Evolutionary conservation across 2,797 vertebrate species (phyloP), one percentile per base, ranked within the genome.

Genomic region (Serranus cabrilla): DNA sequence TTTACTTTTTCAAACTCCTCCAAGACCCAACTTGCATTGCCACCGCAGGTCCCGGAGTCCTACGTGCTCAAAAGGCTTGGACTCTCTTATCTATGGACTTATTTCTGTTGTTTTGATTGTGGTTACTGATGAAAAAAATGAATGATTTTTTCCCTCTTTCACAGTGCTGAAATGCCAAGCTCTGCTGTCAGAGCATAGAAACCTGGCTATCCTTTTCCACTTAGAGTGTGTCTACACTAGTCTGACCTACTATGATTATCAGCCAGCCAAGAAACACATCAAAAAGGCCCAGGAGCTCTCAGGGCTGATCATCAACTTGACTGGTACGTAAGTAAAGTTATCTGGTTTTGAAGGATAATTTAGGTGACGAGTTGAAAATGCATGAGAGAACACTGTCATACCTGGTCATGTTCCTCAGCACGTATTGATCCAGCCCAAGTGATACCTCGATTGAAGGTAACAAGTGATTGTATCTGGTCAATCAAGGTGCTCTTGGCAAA

Each of bases 231-330:
- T 96, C 74, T 96, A 98, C 87, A 89, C 71, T 0, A 95, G 88
- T 87, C 94, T 99, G 74, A 95, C 94, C 82, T 99, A 97, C 91
- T 99, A 97, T 6, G 96, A 99, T 23, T 98, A 98, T 87, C 94
- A 91, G 86, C 90, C 91, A 46, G 98, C 98, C 81, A 98, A 97
- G 81, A 92, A 97, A 0, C 94, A 96, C 87, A 95, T 99, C 52
- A 85, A 0, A 61, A 87, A 62, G 50, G 97, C 98, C 54, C 95
- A 95, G 85, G 91, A 97, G 49, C 92, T 97, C 46, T 95, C 95
- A 0, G 96, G 94, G 37, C 93, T 99, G 34, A 79, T 93, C 51
- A 86, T 98, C 74, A 95, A 93, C 87, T 90, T 95, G 89, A 97
- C 96, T 40, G 98, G 98, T 99, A 76, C 0, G 83, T 71, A 43